phyloP scores from a whole-genome alignment of 1,140 invertebrate species.

The Druon quercuslanigerum region DNA sequence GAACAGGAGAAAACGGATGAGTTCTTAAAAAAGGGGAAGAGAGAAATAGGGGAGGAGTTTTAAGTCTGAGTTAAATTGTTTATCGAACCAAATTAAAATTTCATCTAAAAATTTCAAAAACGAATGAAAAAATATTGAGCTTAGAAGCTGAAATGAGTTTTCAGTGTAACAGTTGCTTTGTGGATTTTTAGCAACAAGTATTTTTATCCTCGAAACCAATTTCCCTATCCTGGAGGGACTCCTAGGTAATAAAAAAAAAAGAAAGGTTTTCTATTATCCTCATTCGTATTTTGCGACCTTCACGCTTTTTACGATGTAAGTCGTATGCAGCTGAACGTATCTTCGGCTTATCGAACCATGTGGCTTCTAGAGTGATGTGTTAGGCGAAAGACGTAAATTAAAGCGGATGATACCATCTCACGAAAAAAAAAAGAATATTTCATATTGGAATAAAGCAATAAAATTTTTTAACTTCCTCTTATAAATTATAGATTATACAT shows the following conservation, averaged over 20 bases:
- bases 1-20: too few species aligned
- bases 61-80: too few species aligned
- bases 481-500: too few species aligned
- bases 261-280: neutral
- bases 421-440: too few species aligned
- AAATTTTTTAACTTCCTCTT: too few species aligned
- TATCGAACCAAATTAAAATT: too few species aligned
- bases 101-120: too few species aligned
- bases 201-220: neutral
- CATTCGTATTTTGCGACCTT: constrained; percentile 15
- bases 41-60: too few species aligned
- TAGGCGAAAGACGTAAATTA: constrained; percentile 3
- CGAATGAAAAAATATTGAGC: too few species aligned
- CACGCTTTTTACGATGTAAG: constrained; percentile 4
- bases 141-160: too few species aligned
- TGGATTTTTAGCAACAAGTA: neutral
- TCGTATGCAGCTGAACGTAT: neutral
- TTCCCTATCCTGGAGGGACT: neutral
- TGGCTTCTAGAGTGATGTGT: neutral
- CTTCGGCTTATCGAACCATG: constrained; percentile 8
- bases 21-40: too few species aligned
- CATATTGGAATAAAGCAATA: too few species aligned
- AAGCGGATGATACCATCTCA: neutral
- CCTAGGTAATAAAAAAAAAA: neutral
- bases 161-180: neutral